Evolutionary conservation across 2,888 invertebrate species (phyloP), one percentile per base, ranked within the genome.

Genomic region (Strigamia maritima): DNA sequence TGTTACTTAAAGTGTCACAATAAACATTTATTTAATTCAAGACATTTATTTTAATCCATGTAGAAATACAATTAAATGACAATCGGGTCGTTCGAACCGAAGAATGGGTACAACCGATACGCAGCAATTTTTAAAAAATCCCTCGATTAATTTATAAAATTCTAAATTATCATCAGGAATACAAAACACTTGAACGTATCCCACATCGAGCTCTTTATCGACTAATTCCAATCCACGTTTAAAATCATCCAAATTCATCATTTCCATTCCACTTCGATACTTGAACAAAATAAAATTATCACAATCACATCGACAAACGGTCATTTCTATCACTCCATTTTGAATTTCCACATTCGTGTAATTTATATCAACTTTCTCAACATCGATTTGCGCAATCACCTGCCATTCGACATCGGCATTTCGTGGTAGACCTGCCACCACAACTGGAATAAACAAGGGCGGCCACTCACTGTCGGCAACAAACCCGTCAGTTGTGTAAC

Each of bases 401-500:
- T 95, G 94, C 96, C 96, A 97, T 87, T 97, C 96, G 26, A 97
- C 91, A 78, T 91, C 88, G 26, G 95, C 95, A 82, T 87, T 90
- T 76, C 92, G 89, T 1, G 97, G 97, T 84, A 97, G 88, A 28
- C 90, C 90, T 31, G 92, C 90, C 80, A 96, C 92, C 76, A 95
- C 93, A 75, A 95, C 84, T 86, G 93, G 94, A 89, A 94, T 93
- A 84, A 93, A 92, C 82, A 94, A 93, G 77, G 93, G 93, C 7
- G 14, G 38, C 16, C 12, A 10, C 28, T 22, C 35, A 16, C 14
- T 16, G 4, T 26, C 10, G 14, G 3, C 76, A n/a, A 28, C n/a
- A 19, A 22, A 19, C 24, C 12, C 26, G 22, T 26, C 26, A 19
- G 26, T 28, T n/a, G 24, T 90, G 87, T 94, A 97, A 87, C 96